These are phyloP conservation scores for Hemiprocne comata DNA, from an alignment of 2,113 vertebrate species.

Conservation along the genomic window DNA sequence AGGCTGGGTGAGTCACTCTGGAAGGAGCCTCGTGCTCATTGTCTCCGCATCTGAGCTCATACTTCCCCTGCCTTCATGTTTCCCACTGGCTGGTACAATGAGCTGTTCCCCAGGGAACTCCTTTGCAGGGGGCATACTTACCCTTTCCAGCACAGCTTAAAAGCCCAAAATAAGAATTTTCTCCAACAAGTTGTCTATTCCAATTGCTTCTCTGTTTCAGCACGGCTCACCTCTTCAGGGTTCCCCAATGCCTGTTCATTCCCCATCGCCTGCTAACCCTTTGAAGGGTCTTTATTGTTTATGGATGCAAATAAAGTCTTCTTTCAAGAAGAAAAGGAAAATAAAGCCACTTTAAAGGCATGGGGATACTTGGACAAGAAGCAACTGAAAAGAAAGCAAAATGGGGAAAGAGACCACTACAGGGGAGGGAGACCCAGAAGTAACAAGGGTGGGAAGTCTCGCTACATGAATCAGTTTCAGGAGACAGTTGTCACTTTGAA, in stretches of 20 bases:
- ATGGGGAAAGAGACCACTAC: background rate
- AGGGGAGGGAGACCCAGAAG: background rate
- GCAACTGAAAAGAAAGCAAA: background rate
- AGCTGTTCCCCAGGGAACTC: constrained; percentile 20
- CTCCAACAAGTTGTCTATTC: background rate
- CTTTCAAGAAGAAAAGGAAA: background rate
- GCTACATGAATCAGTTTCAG: background rate
- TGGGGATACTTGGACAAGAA: background rate
- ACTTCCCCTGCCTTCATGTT: constrained; percentile 57
- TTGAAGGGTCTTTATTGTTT: background rate
- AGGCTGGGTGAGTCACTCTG: constrained; percentile 54
- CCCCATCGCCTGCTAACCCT: background rate
- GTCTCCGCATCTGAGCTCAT: constrained; percentile 57
- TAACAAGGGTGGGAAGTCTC: background rate
- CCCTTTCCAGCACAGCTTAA: constrained; percentile 5
- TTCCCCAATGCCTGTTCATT: background rate
- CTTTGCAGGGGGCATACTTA: background rate
- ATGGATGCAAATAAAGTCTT: background rate
- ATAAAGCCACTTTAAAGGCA: background rate
- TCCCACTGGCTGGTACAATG: constrained; percentile 39
- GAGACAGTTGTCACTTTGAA: background rate
- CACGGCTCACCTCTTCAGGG: background rate
- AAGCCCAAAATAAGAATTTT: constrained; percentile 5
- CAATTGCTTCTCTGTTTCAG: background rate
- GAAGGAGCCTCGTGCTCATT: constrained; percentile 52